Evolutionary conservation across 2,888 invertebrate genomes (phyloP), one percentile per base, ranked within the genome.

Genomic region (Nymphalis urticae): DNA sequence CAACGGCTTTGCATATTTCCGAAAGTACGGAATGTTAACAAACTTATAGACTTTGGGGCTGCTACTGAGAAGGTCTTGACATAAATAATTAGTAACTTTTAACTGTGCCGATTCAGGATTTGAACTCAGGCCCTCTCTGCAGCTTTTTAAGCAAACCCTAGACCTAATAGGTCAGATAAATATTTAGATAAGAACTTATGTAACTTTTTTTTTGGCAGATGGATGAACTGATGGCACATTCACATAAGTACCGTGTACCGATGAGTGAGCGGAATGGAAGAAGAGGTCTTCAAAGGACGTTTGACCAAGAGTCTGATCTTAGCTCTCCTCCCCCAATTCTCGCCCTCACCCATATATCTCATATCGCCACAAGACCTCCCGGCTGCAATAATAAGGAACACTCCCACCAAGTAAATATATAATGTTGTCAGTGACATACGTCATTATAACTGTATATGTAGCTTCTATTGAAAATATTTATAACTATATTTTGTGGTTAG

Each of bases 171-270:
- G 42, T 6, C 27, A 32, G 2, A 13, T 19, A 5, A 7, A 54
- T 54, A 1, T 10, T n/a, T n/a, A n/a, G 5, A 19, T 8, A 32
- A 19, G 16, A 42, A 42, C 19, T 19, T 42, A 2, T 19, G 5
- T 8, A 8, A 58, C 7, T 42, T 13, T 58, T 58, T 19, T 51
- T 66, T 71, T n/a, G n/a, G 27, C 80, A 92, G 92, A 87, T 92
- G 87, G 89, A 92, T 72, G 90, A 90, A 76, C 75, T 90, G 21
- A 80, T 86, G n/a, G 87, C 89, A 51, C 88, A 90, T 73, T 90
- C 92, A 7, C 92, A 90, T 76, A 92, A 92, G 75, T 88, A 84
- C 73, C 83, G 88, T 42, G 89, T 92, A 21, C 84, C 89, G 6
- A 82, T 86, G 82, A 86, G 83, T 69, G 92, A 92, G 72, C 81